Evolutionary conservation across 2,888 invertebrate species (phyloP), one percentile per base, ranked within the genome.

Genomic region (Stratiomys singularior): DNA sequence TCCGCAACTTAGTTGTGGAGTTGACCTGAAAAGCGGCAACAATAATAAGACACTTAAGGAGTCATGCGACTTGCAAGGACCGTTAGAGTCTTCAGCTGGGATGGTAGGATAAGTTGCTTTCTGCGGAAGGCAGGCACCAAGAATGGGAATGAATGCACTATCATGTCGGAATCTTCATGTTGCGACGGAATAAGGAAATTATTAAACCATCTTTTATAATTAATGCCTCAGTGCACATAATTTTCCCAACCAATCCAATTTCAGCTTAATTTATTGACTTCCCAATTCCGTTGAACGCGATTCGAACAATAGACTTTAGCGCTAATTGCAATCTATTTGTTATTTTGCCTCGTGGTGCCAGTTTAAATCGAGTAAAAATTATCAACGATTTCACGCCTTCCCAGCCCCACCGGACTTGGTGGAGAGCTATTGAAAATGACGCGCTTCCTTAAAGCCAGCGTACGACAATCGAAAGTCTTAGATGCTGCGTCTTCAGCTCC

Each of bases 321-420:
- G 15, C 52, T 52, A 64, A 64, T 64, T 30, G 23, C 67, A 46
- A 18, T 46, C 67, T 67, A 44, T 44, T 44, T 37, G 1, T 46
- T 15, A 18, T 67, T 11, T 37, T 2, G 64, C 30, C 28, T 28
- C 27, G 18, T 18, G 21, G 15, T 28, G 72, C 72, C 30, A n/a
- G 67, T 25, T 71, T 18, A 18, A 72, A 18, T 72, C 21, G 47
- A 71, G 21, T 47, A 25, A 56, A 56, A 72, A 58, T 56, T 52
- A 72, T 58, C 72, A 18, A 18, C 30, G 30, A 58, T 72, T 72
- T 72, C 46, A 72, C 72, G 72, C 72, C 72, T 52, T 72, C 30
- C 21, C 23, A 72, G 21, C 72, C 15, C 56, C 5, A 21, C 28
- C 72, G n/a, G 56, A 30, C 58, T 56, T 58, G n/a, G n/a, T n/a